Evolutionary conservation across 2,113 vertebrate species (phyloP).

Genomic region (Pachycephala philippinensis): DNA sequence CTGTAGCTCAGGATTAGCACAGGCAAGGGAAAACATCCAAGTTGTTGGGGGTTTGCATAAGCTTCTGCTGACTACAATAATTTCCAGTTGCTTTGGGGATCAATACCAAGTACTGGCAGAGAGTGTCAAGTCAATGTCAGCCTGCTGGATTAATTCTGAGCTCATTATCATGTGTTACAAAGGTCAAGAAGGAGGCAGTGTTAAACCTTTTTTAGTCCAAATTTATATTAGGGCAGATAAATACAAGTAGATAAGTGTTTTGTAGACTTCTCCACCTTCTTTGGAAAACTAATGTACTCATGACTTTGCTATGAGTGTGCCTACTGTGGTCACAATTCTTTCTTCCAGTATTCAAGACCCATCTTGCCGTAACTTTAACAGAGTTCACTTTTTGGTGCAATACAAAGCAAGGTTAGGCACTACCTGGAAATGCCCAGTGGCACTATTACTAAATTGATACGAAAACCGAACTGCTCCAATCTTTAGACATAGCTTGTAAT

Average conservation of each 20-base stretch:
- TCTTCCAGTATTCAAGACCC: background rate
- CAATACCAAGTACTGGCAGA: conserved; percentile 2
- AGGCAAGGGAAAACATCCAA: background rate
- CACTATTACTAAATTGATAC: background rate
- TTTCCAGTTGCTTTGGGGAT: conserved; percentile 3
- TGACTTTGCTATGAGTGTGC: background rate
- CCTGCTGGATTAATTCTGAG: conserved; percentile 9
- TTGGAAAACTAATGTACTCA: background rate
- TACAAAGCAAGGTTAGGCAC: background rate
- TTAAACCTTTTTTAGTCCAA: conserved; percentile 15
- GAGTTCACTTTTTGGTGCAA: background rate
- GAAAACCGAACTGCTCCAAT: background rate
- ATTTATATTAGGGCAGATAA: background rate
- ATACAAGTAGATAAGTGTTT: background rate
- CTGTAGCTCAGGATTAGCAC: background rate
- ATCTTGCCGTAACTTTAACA: background rate
- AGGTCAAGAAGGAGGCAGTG: background rate
- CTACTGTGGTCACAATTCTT: background rate
- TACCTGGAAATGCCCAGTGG: background rate
- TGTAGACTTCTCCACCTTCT: background rate
- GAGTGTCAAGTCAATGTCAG: background rate
- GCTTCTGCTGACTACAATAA: background rate
- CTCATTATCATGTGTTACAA: conserved; percentile 29
- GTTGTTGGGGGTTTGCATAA: background rate
- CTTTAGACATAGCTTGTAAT: background rate